Evolutionary conservation across 2,113 vertebrate genomes (phyloP).

Genomic region (Gallinago undulata): DNA sequence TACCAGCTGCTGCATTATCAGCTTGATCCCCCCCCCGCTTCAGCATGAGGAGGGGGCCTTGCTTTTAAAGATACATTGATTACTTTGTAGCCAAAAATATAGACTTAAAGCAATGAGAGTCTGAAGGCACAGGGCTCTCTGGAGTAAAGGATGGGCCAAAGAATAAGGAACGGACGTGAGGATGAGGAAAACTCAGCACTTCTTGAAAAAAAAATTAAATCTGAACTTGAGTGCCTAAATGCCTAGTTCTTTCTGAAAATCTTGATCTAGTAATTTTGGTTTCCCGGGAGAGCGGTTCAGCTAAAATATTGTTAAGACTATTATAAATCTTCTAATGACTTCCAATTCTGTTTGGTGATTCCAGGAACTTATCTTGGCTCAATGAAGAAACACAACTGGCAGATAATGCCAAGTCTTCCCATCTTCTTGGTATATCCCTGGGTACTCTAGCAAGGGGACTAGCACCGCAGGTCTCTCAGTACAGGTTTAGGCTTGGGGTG

Average conservation of each 20-base stretch:
- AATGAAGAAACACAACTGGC: neutral
- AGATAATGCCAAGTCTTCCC: neutral
- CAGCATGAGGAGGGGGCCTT: neutral
- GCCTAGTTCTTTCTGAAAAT: neutral
- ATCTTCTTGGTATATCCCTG: no score
- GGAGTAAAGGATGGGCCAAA: neutral
- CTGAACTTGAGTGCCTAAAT: neutral
- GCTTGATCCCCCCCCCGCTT: neutral
- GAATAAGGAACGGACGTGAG: neutral
- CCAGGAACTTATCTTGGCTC: neutral
- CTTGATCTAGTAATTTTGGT: neutral
- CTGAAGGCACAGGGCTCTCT: neutral
- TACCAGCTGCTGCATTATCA: neutral
- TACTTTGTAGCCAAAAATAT: neutral
- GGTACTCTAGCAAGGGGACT: neutral
- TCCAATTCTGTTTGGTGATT: neutral
- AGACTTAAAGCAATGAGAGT: neutral
- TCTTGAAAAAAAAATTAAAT: neutral
- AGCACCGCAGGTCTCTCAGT: neutral
- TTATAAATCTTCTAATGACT: neutral
- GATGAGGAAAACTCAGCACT: neutral
- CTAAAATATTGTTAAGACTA: neutral
- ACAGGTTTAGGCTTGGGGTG: neutral
- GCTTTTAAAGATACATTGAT: neutral
- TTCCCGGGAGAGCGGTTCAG: neutral